Evolutionary conservation across 2,113 vertebrate species (phyloP), one percentile per base, ranked within the genome.

Genomic region (Ciconia boyciana): DNA sequence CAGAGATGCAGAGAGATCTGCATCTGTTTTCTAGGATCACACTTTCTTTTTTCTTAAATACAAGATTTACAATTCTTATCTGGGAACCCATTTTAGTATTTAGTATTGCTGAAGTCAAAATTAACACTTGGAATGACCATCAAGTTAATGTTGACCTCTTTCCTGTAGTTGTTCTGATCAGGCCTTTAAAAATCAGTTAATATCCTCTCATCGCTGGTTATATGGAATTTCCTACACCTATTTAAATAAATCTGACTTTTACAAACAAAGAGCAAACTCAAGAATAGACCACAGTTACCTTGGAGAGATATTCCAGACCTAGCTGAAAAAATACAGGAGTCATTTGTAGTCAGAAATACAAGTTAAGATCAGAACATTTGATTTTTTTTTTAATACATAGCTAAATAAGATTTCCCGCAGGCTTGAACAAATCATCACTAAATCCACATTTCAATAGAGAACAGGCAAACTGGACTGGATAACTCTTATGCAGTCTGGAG

Each of bases 351-450:
- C 70, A 94, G 84, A 91, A 91, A 76, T 80, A 57, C 21, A 68
- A 85, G 51, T 80, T 91, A 94, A 90, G 70, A 83, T 89, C 49
- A 83, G 84, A 93, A 89, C 39, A 17, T 71, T 57, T 79, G 48
- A 68, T n/a, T 75, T 24, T 65, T 41, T 75, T 43, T 71, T 72
- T 39, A 3, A 83, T 65, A 64, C 57, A 49, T 36, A 82, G 77
- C 44, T 91, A 96, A 94, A 79, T 87, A 87, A 84, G 65, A 76
- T 78, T 93, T 95, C 87, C 89, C 0, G 0, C 77, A 83, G 91
- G 55, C 81, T 91, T 76, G 43, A 91, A 89, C 43, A 92, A 92
- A 91, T 89, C 52, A 69, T 90, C 74, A 72, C 72, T 82, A 94
- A 93, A 90, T 75, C 55, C 65, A 78, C 25, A 39, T 79, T 94